phyloP scores from a whole-genome alignment of 2,113 vertebrate genomes.

The Toxotes chatareus region DNA sequence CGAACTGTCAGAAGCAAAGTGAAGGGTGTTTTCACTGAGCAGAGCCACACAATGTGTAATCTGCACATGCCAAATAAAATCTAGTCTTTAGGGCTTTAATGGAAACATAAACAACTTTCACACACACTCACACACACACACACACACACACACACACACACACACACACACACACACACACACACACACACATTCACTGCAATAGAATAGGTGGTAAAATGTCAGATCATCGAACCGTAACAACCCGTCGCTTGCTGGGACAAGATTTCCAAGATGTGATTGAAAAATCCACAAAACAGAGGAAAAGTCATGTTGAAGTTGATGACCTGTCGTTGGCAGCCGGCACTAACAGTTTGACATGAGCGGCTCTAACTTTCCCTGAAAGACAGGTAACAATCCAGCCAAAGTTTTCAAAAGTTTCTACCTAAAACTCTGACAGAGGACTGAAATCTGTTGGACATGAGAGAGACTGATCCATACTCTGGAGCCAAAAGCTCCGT shows the following conservation, averaged over 20 bases:
- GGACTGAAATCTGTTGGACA: not conserved
- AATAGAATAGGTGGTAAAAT: not conserved
- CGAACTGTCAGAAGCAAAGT: too few relatives aligned
- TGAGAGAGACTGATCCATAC: too few relatives aligned
- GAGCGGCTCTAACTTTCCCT: not conserved
- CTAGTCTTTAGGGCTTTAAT: too few relatives aligned
- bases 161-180: not conserved
- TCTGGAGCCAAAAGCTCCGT: too few relatives aligned
- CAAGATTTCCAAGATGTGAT: not conserved
- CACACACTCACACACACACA: not conserved
- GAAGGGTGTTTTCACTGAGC: too few relatives aligned
- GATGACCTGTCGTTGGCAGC: not conserved
- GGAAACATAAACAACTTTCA: too few relatives aligned
- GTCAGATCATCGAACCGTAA: not conserved
- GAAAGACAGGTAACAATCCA: not conserved
- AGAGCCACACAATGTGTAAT: not conserved
- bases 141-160: not conserved
- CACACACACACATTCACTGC: not conserved
- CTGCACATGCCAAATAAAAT: not conserved
- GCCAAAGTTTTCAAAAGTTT: not conserved
- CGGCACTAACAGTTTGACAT: not conserved
- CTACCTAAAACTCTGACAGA: not conserved
- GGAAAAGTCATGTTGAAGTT: not conserved
- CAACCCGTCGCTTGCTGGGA: not conserved
- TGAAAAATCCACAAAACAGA: slow-evolving; percentile 3